These are phyloP conservation scores for Nasonia giraulti DNA, from an alignment of 1,140 invertebrate genomes.

Conservation along the genomic window DNA sequence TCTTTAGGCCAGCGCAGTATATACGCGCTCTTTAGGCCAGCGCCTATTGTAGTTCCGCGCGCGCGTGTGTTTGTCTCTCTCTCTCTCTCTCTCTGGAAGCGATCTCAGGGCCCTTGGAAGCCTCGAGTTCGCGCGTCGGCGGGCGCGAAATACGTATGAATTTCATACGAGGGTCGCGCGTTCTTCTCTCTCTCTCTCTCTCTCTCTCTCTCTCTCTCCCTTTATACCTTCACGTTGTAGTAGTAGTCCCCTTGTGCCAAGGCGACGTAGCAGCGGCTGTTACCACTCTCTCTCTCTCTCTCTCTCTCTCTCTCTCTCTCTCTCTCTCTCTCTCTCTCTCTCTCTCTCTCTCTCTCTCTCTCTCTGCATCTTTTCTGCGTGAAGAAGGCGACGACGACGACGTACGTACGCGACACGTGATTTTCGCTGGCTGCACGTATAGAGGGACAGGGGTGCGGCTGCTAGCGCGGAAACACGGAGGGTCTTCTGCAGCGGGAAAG, in stretches of 20 bases:
- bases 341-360: constrained; percentile 40
- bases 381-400: not conserved
- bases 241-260: not conserved
- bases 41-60: not conserved
- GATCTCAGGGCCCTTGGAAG: constrained; percentile 22
- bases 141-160: constrained; percentile 37
- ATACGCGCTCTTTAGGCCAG: constrained; percentile 3
- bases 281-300: not conserved
- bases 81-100: constrained; percentile 43
- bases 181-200: not conserved
- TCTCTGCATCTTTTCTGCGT: constrained; percentile 5
- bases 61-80: not conserved
- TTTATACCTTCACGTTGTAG: constrained; percentile 5
- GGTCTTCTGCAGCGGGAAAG: not conserved
- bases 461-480: constrained; percentile 32
- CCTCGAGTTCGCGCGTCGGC: constrained; percentile 6
- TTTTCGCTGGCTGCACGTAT: not conserved
- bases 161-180: constrained; percentile 28
- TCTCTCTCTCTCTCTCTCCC: not conserved
- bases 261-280: too few relatives aligned
- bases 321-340: constrained; percentile 29
- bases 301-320: constrained; percentile 38
- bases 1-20: not conserved
- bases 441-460: not conserved
- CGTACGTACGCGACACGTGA: constrained; percentile 37